These are phyloP conservation scores for Okamejei kenojei DNA, from an alignment of 2,797 vertebrate genomes.

Conservation along the genomic window DNA sequence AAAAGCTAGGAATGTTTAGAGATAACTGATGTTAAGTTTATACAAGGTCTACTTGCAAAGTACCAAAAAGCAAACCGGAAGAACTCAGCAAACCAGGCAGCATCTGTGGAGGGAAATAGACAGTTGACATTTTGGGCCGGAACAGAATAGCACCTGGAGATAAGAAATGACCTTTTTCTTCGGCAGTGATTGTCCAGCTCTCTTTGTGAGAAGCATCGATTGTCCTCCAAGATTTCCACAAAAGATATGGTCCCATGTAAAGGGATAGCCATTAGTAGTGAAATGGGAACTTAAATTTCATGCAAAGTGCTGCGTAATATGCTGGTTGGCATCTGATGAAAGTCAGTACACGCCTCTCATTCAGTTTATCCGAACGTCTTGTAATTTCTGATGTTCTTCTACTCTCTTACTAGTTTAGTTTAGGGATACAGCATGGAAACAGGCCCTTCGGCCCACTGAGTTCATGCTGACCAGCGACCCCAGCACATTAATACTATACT, in stretches of 20 bases:
- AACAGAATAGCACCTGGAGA: no score
- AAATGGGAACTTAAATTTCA: neutral
- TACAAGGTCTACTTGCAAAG: neutral
- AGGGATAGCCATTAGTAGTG: no score
- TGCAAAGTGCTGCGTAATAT: neutral
- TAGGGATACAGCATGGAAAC: no score
- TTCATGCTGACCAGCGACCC: no score
- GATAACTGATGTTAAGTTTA: neutral
- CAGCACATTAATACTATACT: no score
- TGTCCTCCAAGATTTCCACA: neutral
- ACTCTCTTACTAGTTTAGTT: no score
- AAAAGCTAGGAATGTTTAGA: neutral
- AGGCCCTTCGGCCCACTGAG: no score
- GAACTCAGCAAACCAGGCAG: no score
- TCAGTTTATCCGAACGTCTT: neutral
- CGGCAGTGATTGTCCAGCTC: neutral
- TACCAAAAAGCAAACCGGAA: no score
- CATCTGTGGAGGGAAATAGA: no score
- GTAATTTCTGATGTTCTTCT: neutral
- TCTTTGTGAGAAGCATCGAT: neutral
- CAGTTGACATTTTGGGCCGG: no score
- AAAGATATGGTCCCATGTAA: neutral
- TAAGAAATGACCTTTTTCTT: neutral
- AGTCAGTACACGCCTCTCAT: neutral
- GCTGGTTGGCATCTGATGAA: neutral